Conservation (phyloP, 2,113 vertebrate species). For the Embiotoca jacksoni region DNA sequence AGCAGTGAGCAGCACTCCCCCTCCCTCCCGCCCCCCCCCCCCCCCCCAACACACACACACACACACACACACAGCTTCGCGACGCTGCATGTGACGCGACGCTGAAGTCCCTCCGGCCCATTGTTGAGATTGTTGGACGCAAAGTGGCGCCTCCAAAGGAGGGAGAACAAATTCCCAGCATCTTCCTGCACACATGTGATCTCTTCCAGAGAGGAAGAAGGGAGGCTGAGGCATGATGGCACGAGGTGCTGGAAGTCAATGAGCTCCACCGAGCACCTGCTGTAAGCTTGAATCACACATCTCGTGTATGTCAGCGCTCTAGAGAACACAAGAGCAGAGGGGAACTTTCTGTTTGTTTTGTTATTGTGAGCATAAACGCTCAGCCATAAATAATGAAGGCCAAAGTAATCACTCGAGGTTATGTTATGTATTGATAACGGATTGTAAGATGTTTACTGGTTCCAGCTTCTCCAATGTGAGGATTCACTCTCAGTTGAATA, state of each 20-base stretch:
- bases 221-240: constrained; percentile 23
- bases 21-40: not conserved
- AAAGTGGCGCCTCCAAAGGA: constrained; percentile 28
- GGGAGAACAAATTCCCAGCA: constrained; percentile 31
- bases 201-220: not conserved
- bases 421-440: too few relatives aligned
- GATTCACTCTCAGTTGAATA: too few relatives aligned
- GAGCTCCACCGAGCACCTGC: constrained; percentile 11
- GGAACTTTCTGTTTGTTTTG: not conserved
- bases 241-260: constrained; percentile 48
- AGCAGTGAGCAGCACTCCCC: constrained; percentile 28
- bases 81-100: constrained; percentile 2
- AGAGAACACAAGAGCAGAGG: not conserved
- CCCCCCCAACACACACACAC: not conserved
- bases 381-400: too few relatives aligned
- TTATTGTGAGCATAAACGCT: not conserved
- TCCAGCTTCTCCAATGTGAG: too few relatives aligned
- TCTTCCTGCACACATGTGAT: constrained; percentile 16
- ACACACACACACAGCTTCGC: not conserved
- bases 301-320: not conserved
- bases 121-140: not conserved
- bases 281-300: not conserved
- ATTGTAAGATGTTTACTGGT: too few relatives aligned
- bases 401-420: too few relatives aligned
- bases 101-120: not conserved